A percentile compares a stretch with the other conserved stretches of the same genome.
Evolutionary conservation across 2,113 vertebrate genomes (phyloP).

Genomic region (Rhinoderma darwinii): DNA sequence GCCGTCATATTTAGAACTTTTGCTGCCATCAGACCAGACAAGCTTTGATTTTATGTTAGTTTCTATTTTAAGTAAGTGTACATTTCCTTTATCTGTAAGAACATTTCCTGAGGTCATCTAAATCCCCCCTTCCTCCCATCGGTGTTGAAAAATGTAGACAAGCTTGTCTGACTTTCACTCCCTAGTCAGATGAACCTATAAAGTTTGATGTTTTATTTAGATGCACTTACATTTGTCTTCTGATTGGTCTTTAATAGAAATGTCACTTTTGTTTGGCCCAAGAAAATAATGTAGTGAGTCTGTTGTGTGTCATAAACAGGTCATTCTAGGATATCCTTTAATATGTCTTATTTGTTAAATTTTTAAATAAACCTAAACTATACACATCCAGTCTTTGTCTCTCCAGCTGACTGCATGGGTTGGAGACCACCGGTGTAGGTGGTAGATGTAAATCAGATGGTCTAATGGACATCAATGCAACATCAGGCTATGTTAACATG

Average conservation of each 20-base stretch:
- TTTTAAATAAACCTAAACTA: background rate
- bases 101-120: conserved; percentile 43
- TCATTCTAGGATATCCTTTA: background rate
- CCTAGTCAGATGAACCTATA: background rate
- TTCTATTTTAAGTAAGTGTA: conserved; percentile 41
- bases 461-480: too few species aligned
- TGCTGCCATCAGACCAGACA: conserved; percentile 37
- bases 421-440: too few species aligned
- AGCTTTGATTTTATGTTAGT: conserved; percentile 50
- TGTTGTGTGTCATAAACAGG: background rate
- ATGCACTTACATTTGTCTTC: background rate
- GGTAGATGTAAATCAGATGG: too few species aligned
- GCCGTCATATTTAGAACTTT: conserved; percentile 46
- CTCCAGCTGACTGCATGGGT: too few species aligned
- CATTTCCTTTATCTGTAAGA: conserved; percentile 42
- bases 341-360: background rate
- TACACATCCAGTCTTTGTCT: too few species aligned
- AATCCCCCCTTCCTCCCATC: background rate
- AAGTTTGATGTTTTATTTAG: background rate
- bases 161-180: conserved; percentile 30
- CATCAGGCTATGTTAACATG: too few species aligned
- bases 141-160: conserved; percentile 14
- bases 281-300: background rate
- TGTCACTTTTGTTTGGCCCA: background rate
- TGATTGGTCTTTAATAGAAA: background rate